Conservation (phyloP, 2,113 vertebrate genomes). For the Myrmecobius fasciatus region DNA sequence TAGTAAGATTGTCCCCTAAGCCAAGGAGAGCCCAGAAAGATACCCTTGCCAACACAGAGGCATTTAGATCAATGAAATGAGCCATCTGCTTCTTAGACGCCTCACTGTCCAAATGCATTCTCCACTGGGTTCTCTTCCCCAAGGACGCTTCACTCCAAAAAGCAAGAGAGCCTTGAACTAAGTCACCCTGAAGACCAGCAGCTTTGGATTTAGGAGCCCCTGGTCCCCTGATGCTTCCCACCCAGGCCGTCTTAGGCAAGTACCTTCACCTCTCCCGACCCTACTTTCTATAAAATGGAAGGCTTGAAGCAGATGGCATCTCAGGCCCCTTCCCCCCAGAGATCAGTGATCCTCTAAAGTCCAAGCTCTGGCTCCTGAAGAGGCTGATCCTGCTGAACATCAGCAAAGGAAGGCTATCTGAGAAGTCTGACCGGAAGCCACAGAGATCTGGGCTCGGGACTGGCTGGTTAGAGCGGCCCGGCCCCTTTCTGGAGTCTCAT, state of each 20-base stretch:
- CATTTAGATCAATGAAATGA: background rate
- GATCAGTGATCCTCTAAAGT: background rate
- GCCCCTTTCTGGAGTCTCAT: background rate
- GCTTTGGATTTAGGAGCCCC: background rate
- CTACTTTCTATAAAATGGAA: background rate
- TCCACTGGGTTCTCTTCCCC: background rate
- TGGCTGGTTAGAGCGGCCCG: background rate
- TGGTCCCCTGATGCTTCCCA: too few relatives aligned
- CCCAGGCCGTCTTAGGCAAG: too few relatives aligned
- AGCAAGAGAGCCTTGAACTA: background rate
- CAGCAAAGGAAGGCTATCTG: background rate
- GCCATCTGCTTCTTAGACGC: background rate
- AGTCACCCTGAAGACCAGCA: too few relatives aligned
- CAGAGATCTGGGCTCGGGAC: fast-evolving
- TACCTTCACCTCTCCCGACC: background rate
- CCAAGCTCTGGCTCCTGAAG: background rate
- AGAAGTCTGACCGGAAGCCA: background rate
- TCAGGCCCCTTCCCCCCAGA: background rate
- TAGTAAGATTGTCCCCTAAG: background rate
- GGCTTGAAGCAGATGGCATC: background rate
- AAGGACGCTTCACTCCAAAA: background rate
- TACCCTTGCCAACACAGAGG: background rate
- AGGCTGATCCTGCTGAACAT: background rate
- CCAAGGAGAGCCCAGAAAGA: background rate
- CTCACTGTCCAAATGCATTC: background rate